Evolutionary conservation across 2,113 vertebrate genomes (phyloP), one percentile per base, ranked within the genome.

Genomic region (Actenoides hombroni): DNA sequence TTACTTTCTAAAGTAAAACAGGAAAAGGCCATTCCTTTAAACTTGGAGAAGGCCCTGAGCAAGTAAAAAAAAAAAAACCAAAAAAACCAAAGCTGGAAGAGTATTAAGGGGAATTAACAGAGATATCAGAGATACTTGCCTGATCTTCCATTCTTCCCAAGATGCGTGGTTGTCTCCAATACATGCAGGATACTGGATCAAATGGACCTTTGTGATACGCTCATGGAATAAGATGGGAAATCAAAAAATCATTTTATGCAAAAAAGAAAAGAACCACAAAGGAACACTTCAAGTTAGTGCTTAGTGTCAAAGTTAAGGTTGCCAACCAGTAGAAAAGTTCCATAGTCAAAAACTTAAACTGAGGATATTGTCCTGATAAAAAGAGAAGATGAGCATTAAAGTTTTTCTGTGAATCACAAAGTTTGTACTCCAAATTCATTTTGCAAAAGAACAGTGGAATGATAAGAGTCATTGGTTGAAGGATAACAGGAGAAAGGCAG

Each of bases 201-300:
- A 33, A 56, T 46, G 6, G 11, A 53, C 7, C 8, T 37, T 63
- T 19, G 5, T 0, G 1, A 60, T 39, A 42, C 1, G 21, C 2
- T 78, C 10, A 23, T 7, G 7, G 11, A 48, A 35, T 51, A 87
- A 56, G 13, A 70, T 24, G 31, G 23, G 35, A 77, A 64, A 44
- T 17, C 10, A 39, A 75, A 77, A 65, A 5, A 18, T 3, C 33
- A 51, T 53, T 40, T 18, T 57, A 7, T 33, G 31, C 7, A 42
- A 54, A 78, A 57, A 46, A 7, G 4, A 51, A n/a, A 28, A 46
- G 5, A 20, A 25, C 1, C 3, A 33, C 9, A 46, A 77, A 92
- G 21, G 11, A 46, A 54, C 6, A 18, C 12, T 64, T 40, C 5
- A n/a, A 42, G 20, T 39, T n/a, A 53, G 16, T 56, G 15, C 14